Base-by-base conservation (phyloP, 2,797 vertebrate genomes). In the Paguma larvata region DNA sequence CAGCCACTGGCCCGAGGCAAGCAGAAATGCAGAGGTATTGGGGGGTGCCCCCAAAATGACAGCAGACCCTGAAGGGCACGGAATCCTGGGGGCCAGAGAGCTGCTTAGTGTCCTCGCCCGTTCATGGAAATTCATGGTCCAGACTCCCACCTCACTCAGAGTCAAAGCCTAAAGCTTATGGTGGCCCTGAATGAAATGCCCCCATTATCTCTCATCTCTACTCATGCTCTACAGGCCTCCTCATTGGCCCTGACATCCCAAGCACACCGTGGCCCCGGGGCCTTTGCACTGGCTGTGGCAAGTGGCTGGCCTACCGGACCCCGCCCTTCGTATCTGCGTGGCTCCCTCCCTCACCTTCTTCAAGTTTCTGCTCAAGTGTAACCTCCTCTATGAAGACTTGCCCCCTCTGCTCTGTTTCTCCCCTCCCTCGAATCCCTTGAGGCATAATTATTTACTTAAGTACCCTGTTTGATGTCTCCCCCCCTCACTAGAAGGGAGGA, bases 261-360 rank as follows among this genome's bases (percentile, higher is more conserved):
- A 48, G 34, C 19, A 3, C 48, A 38, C n/a, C 46, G 21, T 9
- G 34, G 41, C 89, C 38, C 8, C 77, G 38, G 83, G 83, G 16
- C 34, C 96, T 94, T 90, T 73, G 63, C 97, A 77, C 53, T 56
- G 67, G 78, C 75, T 30, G 19, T 62, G 27, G 51, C 63, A 25
- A 41, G 27, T 19, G 41, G 44, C n/a, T 19, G 14, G 82, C 51
- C 72, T 34, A 19, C 63, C 41, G 38, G 18, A 27, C 68, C 6
- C 82, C 7, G 62, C 34, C 27, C 38, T 59, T 30, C 44, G 2
- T 73, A n/a, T 63, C 38, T 25, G 1, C 34, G 1, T 8, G 56
- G 15, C 65, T 62, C 46, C 15, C 14, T 77, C 48, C 30, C 48
- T 95, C 63, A 12, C 85, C 21, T 21, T 53, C 41, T 48, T 89